Conservation (phyloP, 2,888 invertebrate species). For the Leptinotarsa peninsularis region DNA sequence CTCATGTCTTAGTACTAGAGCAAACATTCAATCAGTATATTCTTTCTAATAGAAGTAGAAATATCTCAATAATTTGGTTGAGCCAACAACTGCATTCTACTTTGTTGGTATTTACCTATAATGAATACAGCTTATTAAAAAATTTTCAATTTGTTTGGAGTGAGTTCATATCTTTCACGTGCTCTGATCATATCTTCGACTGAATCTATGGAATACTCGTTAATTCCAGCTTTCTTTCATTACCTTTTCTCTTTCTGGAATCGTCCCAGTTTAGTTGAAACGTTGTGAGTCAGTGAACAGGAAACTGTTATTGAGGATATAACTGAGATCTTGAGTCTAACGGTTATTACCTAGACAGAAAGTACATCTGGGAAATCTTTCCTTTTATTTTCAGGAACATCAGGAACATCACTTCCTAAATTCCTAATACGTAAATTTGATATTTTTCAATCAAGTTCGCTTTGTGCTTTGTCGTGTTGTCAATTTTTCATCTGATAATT, state of each 20-base stretch:
- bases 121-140: too few species aligned
- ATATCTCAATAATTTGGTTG: too few species aligned
- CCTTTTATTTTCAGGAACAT: background rate
- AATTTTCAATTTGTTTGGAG: too few species aligned
- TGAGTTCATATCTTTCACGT: background rate
- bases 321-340: background rate
- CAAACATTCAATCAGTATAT: too few species aligned
- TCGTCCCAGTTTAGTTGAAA: background rate
- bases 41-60: too few species aligned
- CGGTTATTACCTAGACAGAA: background rate
- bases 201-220: background rate
- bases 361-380: background rate
- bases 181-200: background rate
- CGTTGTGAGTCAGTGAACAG: background rate
- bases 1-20: too few species aligned
- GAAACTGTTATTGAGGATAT: conserved; percentile 1
- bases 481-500: too few species aligned
- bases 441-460: too few species aligned
- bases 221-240: background rate
- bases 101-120: too few species aligned
- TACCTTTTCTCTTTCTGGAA: background rate
- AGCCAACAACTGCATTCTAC: too few species aligned
- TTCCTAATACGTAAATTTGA: background rate
- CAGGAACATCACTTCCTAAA: too few species aligned
- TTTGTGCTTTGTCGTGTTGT: too few species aligned